A percentile compares a stretch with the other conserved stretches of the same genome.
Conservation (phyloP, 2,113 vertebrate genomes). For the Pleuronectes platessa region DNA sequence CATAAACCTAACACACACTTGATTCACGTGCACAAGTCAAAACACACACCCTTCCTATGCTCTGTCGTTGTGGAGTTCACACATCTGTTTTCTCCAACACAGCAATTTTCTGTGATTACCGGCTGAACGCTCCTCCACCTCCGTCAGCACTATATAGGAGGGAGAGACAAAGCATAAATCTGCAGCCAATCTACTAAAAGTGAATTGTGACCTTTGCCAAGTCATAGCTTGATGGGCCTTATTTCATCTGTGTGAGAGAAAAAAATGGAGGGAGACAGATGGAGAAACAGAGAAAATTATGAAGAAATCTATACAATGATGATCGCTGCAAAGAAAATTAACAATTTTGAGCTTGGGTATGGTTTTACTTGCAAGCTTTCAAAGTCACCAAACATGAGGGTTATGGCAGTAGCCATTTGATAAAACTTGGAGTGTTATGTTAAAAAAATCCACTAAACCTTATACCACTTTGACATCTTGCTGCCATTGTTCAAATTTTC, state of each 20-base stretch:
- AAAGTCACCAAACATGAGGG: background rate
- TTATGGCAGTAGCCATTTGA: background rate
- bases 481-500: background rate
- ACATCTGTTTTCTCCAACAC: slow-evolving; percentile 55
- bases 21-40: slow-evolving; percentile 2
- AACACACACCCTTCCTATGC: slow-evolving; percentile 8
- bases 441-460: background rate
- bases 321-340: background rate
- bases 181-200: slow-evolving; percentile 68
- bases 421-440: background rate
- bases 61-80: slow-evolving; percentile 41
- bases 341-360: too few relatives aligned
- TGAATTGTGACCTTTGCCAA: slow-evolving; percentile 71
- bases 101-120: slow-evolving; percentile 74
- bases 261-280: background rate
- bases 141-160: slow-evolving; percentile 63
- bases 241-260: slow-evolving; percentile 30
- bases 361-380: background rate
- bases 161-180: slow-evolving; percentile 67
- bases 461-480: background rate
- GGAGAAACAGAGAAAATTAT: background rate
- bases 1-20: slow-evolving; percentile 16
- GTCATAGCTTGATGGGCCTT: slow-evolving; percentile 47
- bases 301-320: background rate
- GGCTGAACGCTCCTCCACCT: slow-evolving; percentile 51